These are phyloP conservation scores for Zygogramma bicolorata DNA, from an alignment of 2,888 invertebrate genomes.

Conservation along the genomic window DNA sequence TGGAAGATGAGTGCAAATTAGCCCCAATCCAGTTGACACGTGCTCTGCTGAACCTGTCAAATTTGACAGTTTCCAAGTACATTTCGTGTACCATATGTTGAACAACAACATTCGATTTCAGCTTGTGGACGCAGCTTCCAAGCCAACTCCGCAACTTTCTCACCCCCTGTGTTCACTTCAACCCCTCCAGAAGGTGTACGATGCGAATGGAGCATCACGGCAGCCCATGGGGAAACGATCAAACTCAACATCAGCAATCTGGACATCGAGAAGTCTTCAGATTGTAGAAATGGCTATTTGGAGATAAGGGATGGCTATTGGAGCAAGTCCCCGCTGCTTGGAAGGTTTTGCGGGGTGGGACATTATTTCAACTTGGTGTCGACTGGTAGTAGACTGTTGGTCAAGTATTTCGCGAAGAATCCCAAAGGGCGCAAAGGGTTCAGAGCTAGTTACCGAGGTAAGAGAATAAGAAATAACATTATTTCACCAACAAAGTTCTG, in stretches of 20 bases:
- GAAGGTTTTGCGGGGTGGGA: slow-evolving; percentile 89
- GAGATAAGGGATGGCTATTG: slow-evolving; percentile 97
- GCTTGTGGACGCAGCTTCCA: slow-evolving; percentile 93
- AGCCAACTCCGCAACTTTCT: slow-evolving; percentile 85
- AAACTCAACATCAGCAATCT: slow-evolving; percentile 91
- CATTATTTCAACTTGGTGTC: slow-evolving; percentile 82
- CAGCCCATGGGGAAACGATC: slow-evolving; percentile 96
- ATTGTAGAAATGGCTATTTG: slow-evolving; percentile 90
- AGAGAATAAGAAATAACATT: slow-evolving; percentile 41
- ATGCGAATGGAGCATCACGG: slow-evolving; percentile 98
- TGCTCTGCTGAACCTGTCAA: no score
- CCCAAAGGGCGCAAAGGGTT: slow-evolving; percentile 86
- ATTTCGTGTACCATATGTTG: no score
- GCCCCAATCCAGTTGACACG: no score
- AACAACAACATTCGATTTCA: no score
- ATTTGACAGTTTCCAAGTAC: no score
- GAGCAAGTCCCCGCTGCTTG: slow-evolving; percentile 89
- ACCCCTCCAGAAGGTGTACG: slow-evolving; percentile 66
- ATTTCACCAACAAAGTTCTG: no score
- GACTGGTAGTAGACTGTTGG: slow-evolving; percentile 89
- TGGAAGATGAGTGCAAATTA: no score
- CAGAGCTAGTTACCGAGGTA: slow-evolving; percentile 90
- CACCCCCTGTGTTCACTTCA: slow-evolving; percentile 71
- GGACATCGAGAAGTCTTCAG: slow-evolving; percentile 89
- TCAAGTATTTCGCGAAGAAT: slow-evolving; percentile 85